These are phyloP conservation scores for Drosophila albomicans DNA, from an alignment of 1,140 invertebrate genomes.

Conservation along the genomic window DNA sequence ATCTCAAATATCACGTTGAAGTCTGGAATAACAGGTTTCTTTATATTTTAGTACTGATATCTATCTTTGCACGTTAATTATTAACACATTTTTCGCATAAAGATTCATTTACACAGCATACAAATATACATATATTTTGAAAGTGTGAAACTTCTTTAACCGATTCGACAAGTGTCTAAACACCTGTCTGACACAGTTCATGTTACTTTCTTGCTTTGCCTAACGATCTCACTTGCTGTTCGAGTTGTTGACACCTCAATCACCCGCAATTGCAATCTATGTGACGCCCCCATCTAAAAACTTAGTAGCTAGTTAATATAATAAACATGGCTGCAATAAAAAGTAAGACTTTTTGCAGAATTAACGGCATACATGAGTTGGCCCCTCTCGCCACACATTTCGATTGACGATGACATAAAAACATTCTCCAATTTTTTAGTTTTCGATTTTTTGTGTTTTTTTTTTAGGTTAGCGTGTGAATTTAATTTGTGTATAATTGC, in stretches of 20 bases:
- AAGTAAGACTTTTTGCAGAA: constrained; percentile 5
- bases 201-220: neutral
- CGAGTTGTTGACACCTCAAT: constrained; percentile 8
- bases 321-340: constrained; percentile 53
- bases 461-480: constrained; percentile 69
- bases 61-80: neutral
- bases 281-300: constrained; percentile 8
- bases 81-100: neutral
- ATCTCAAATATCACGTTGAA: no score
- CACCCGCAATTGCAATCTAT: constrained; percentile 37
- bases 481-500: constrained; percentile 80
- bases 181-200: constrained; percentile 9
- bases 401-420: constrained; percentile 28
- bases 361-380: constrained; percentile 1
- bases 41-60: no score
- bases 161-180: constrained; percentile 3
- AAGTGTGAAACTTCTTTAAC: constrained; percentile 4
- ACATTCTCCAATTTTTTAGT: constrained; percentile 8
- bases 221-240: constrained; percentile 1
- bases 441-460: constrained; percentile 10
- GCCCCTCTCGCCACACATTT: constrained; percentile 60
- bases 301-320: constrained; percentile 34
- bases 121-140: neutral
- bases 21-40: no score
- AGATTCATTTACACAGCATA: neutral